Base-by-base conservation (phyloP, 2,113 vertebrate genomes). In the Dascyllus trimaculatus region DNA sequence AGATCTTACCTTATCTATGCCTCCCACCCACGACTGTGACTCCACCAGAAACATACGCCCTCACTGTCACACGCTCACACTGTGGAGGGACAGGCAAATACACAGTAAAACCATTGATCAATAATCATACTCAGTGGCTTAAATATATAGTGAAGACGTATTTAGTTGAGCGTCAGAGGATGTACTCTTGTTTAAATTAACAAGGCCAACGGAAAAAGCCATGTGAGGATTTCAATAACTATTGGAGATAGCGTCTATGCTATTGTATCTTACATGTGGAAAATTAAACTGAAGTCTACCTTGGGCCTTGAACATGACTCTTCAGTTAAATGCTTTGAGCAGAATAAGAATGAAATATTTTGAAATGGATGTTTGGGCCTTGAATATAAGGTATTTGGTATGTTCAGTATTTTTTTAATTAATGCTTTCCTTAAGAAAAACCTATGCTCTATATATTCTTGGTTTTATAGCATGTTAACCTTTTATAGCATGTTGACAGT, bases 1-100 rank as follows among this genome's bases (percentile, higher is more conserved):
- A 77, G 92, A 87, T 85, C 88, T 89, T 81, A 88, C 91, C 90
- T 68, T 82, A 78, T 82, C 67, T 88, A 78, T 87, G 85, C 90
- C 86, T 91, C 79, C 91, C 90, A 89, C 82, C 88, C 61, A 91
- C 67, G 59, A 85, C 78, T 87, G 82, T 81, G 84, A 75, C 71
- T 82, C 61, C 78, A 81, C 32, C 75, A 77, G 69, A 84, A 79
- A 77, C 74, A 88, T 84, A 71, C 32, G 73, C 59, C 74, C 71
- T 78, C 82, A 77, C 71, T 85, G 60, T 82, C 66, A 84, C 74
- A 80, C 64, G 62, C 81, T 85, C 76, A 82, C 70, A 81, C 71
- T 77, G 63, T 66, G 75, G 54, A 82, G 65, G 45, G 48, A 82
- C 73, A 56, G 49, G 60, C 76, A 59, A 61, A 81, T 32, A 15